Conservation (phyloP, 2,797 vertebrate genomes). For the Acanthurus lineatus region DNA sequence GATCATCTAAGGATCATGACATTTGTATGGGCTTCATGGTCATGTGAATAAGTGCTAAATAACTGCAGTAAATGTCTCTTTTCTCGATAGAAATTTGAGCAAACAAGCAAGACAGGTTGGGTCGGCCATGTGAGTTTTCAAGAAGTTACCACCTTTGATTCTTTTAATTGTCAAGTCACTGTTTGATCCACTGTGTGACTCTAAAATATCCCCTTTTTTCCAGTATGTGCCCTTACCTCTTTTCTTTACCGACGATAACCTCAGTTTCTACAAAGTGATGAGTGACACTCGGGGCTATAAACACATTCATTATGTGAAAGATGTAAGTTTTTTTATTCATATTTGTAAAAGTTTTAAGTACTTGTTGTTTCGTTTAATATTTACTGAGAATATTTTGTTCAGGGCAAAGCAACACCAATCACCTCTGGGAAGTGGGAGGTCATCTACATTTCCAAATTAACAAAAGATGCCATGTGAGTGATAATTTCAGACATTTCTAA, state of each 20-base stretch:
- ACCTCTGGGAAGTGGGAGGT: constrained; percentile 96
- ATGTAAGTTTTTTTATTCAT: constrained; percentile 72
- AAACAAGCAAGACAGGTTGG: constrained; percentile 95
- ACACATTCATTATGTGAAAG: constrained; percentile 94
- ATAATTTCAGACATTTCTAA: neutral
- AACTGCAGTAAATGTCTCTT: constrained; percentile 42
- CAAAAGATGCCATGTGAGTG: constrained; percentile 89
- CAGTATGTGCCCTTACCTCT: constrained; percentile 92
- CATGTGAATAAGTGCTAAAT: constrained; percentile 17
- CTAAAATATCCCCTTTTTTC: constrained; percentile 56
- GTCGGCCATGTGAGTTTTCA: constrained; percentile 91
- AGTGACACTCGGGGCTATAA: constrained; percentile 94
- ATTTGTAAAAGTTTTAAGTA: neutral
- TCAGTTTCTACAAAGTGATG: constrained; percentile 97
- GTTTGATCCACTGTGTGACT: neutral
- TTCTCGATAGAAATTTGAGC: constrained; percentile 85
- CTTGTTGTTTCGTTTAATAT: constrained; percentile 7
- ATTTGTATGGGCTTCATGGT: neutral
- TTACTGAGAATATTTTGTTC: constrained; percentile 54
- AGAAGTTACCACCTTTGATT: neutral
- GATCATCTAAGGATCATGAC: neutral
- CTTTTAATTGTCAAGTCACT: neutral
- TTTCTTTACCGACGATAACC: constrained; percentile 91
- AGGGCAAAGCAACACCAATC: constrained; percentile 89
- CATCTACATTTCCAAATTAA: constrained; percentile 92